Evolutionary conservation across 2,888 invertebrate genomes (phyloP).

Genomic region (Coelopa pilipes): DNA sequence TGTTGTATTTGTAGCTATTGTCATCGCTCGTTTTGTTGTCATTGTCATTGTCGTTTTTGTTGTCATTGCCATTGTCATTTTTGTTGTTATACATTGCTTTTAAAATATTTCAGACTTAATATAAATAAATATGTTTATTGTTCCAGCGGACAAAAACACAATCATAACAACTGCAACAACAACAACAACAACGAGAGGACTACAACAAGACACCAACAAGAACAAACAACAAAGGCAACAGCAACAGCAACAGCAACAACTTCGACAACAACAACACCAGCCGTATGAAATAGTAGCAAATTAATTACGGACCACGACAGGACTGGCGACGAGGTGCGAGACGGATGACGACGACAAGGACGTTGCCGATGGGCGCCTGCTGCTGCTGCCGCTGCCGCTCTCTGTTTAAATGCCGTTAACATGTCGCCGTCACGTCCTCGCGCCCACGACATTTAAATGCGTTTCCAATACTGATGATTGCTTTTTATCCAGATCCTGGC

Average conservation of each 20-base stretch:
- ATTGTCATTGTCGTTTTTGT: neutral
- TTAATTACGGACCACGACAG: slow-evolving; percentile 8
- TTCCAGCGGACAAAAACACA: neutral
- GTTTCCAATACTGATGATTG: neutral
- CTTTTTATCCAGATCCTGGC: too few species aligned
- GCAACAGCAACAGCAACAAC: too few species aligned
- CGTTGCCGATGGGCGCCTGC: too few species aligned
- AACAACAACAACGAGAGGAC: too few species aligned
- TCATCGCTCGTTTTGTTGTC: neutral
- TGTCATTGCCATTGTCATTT: too few species aligned
- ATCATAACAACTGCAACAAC: too few species aligned
- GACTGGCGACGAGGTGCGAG: too few species aligned
- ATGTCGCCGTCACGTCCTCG: slow-evolving; percentile 37
- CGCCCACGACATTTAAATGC: slow-evolving; percentile 50
- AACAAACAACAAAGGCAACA: neutral
- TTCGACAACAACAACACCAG: neutral
- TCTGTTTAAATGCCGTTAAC: slow-evolving; percentile 59
- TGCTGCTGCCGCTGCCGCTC: too few species aligned
- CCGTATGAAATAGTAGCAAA: slow-evolving; percentile 18
- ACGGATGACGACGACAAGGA: slow-evolving; percentile 12
- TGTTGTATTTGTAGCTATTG: neutral
- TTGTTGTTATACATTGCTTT: neutral
- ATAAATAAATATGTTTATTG: slow-evolving; percentile 26
- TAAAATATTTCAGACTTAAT: slow-evolving; percentile 19
- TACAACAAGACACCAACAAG: too few species aligned